Percentiles rank a stretch among this genome's conserved stretches.
phyloP scores from a whole-genome alignment of 1,140 invertebrate genomes.

The Nautilus pompilius region DNA sequence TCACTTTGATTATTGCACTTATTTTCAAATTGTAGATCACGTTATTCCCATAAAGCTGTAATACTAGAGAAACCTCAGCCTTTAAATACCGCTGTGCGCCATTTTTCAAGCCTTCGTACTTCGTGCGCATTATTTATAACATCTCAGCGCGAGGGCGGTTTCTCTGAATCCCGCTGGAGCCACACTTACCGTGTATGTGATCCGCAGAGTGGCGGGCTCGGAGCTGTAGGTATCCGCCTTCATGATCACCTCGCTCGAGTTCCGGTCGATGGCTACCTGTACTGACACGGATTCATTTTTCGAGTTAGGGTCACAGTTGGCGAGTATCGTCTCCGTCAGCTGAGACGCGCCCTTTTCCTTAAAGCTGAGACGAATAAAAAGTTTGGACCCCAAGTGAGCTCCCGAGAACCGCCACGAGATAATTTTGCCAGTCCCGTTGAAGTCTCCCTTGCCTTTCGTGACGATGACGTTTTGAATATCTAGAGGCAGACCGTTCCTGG shows the following conservation, averaged over 20 bases:
- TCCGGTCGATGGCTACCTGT: neutral
- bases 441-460: neutral
- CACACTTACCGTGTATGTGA: neutral
- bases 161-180: too few relatives aligned
- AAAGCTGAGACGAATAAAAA: neutral
- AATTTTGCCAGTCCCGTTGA: neutral
- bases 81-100: too few relatives aligned
- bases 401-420: neutral
- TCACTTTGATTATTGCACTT: too few relatives aligned
- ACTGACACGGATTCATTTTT: neutral
- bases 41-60: too few relatives aligned
- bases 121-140: too few relatives aligned
- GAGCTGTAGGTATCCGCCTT: neutral
- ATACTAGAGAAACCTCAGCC: too few relatives aligned
- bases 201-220: neutral
- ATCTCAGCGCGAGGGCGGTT: too few relatives aligned
- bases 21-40: too few relatives aligned
- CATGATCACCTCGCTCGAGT: neutral
- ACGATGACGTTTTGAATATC: neutral
- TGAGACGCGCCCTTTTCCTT: neutral
- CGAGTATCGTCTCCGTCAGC: neutral
- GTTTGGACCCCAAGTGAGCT: neutral
- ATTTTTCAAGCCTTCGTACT: too few relatives aligned
- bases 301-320: neutral
- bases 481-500: neutral